Conservation (phyloP, 1,140 invertebrate genomes). For the Bombus ignitus region DNA sequence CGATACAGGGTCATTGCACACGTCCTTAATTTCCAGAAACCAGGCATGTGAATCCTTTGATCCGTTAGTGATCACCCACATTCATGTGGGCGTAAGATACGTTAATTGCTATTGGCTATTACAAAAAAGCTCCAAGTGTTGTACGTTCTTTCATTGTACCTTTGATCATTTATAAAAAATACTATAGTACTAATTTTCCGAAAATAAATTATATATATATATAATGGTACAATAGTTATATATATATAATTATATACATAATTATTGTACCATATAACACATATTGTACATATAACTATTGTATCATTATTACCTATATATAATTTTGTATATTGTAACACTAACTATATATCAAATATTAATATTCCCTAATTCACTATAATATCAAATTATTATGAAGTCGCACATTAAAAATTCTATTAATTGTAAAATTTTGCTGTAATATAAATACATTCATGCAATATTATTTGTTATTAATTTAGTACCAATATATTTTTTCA, state of each 20-base stretch:
- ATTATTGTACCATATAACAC: too few species aligned
- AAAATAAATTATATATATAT: too few species aligned
- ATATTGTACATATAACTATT: too few species aligned
- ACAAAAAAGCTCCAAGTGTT: not conserved
- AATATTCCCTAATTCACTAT: too few species aligned
- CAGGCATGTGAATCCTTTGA: not conserved
- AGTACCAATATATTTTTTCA: not conserved
- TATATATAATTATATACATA: too few species aligned
- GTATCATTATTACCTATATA: too few species aligned
- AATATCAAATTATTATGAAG: too few species aligned
- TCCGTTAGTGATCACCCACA: conserved; percentile 9
- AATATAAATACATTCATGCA: not conserved
- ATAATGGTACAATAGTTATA: too few species aligned
- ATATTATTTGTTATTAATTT: not conserved
- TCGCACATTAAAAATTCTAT: too few species aligned
- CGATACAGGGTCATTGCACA: not conserved
- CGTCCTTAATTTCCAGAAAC: conserved; percentile 22
- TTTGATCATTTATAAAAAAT: not conserved
- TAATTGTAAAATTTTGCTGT: too few species aligned
- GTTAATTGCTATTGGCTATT: not conserved
- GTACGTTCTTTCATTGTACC: not conserved
- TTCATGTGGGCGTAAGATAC: conserved; percentile 9
- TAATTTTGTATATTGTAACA: too few species aligned
- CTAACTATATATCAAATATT: too few species aligned
- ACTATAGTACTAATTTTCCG: not conserved